These are phyloP conservation scores for Pyxicephalus adspersus DNA, from an alignment of 2,113 vertebrate genomes.

Conservation along the genomic window DNA sequence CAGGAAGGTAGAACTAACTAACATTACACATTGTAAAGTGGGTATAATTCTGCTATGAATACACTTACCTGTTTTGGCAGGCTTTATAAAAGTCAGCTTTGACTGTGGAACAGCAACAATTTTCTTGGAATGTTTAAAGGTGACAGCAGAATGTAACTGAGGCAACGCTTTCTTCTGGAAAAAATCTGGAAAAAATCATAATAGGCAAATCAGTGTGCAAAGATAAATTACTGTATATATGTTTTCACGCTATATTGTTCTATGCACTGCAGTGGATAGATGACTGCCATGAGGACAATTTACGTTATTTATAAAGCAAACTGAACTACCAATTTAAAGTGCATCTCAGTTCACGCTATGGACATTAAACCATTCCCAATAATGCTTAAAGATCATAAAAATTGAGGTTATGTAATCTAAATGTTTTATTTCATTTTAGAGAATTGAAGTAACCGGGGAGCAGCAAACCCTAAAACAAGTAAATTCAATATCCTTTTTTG, in stretches of 20 bases:
- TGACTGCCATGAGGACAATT: too few relatives aligned
- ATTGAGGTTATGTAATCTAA: too few relatives aligned
- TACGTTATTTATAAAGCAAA: too few relatives aligned
- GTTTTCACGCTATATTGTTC: too few relatives aligned
- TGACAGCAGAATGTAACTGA: neutral
- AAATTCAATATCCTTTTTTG: too few relatives aligned
- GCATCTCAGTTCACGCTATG: neutral
- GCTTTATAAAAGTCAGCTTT: constrained; percentile 82
- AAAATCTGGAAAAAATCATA: neutral
- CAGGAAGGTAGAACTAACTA: neutral
- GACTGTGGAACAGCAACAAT: constrained; percentile 82
- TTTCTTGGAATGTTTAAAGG: constrained; percentile 63
- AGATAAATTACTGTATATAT: too few relatives aligned
- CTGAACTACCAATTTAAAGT: neutral
- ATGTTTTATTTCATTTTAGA: too few relatives aligned
- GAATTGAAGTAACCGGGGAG: too few relatives aligned
- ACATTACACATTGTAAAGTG: neutral
- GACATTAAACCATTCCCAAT: neutral
- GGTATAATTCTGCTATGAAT: neutral
- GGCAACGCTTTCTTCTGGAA: neutral
- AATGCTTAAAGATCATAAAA: too few relatives aligned
- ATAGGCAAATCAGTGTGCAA: neutral
- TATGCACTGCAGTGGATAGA: too few relatives aligned
- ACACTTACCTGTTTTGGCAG: constrained; percentile 80
- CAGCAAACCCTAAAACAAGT: too few relatives aligned